Percentiles rank a stretch among this genome's conserved stretches.
Conservation (phyloP, 1,140 invertebrate genomes). For the Drosophila aff. region DNA sequence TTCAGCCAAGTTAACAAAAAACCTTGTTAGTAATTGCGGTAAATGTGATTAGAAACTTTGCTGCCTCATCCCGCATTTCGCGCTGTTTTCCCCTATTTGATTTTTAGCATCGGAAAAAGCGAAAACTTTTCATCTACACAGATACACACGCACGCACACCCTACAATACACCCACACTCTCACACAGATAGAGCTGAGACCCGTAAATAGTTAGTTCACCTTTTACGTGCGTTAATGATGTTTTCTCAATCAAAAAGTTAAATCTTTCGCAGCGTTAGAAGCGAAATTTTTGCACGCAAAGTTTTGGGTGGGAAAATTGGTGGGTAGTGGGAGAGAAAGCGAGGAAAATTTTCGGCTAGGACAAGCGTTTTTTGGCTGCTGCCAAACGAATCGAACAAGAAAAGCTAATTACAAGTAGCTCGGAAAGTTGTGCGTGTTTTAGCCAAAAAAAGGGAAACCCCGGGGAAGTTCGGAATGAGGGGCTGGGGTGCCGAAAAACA, state of each 20-base stretch:
- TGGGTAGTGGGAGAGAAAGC: neutral
- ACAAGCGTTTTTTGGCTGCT: constrained; percentile 67
- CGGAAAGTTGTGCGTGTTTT: constrained; percentile 77
- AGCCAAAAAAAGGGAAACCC: constrained; percentile 35
- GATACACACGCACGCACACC: constrained; percentile 17
- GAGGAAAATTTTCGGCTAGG: constrained; percentile 7
- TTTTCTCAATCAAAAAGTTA: constrained; percentile 84
- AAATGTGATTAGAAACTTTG: constrained; percentile 83
- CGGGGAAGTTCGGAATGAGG: neutral
- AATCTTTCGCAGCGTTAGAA: constrained; percentile 74
- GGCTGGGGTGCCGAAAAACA: constrained; percentile 32
- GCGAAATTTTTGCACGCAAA: constrained; percentile 68
- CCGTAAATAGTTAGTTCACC: constrained; percentile 75
- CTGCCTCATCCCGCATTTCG: constrained; percentile 40
- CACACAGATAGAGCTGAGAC: constrained; percentile 29
- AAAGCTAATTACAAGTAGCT: constrained; percentile 83
- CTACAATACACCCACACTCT: neutral
- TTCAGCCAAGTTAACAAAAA: constrained; percentile 68
- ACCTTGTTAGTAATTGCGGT: constrained; percentile 83
- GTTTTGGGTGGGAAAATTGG: constrained; percentile 33
- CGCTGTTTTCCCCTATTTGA: constrained; percentile 76
- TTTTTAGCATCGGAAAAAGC: constrained; percentile 77
- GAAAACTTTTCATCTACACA: constrained; percentile 77
- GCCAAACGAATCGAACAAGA: constrained; percentile 79
- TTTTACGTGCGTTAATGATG: constrained; percentile 83